A percentile compares a stretch with the other conserved stretches of the same genome.
Evolutionary conservation across 1,140 invertebrate genomes (phyloP).

Genomic region (Aphis gossypii): DNA sequence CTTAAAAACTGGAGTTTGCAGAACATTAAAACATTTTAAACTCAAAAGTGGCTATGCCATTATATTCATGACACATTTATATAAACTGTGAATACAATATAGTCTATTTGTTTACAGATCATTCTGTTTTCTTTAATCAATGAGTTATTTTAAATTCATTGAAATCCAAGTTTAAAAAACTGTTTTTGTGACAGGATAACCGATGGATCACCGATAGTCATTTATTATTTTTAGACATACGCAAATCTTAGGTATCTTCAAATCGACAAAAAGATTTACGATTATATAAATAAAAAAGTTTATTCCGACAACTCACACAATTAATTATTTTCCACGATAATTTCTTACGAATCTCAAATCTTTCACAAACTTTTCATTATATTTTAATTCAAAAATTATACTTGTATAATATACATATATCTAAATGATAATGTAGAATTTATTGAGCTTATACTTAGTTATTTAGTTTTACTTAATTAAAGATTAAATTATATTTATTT

Average conservation of each 20-base stretch:
- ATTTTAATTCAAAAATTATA: not conserved
- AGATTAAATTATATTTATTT: not conserved
- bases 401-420: not conserved
- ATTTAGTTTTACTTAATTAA: not conserved
- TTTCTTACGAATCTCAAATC: not conserved
- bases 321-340: slow-evolving; percentile 24
- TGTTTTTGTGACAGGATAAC: slow-evolving; percentile 46
- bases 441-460: not conserved
- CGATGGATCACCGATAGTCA: slow-evolving; percentile 15
- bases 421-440: not conserved
- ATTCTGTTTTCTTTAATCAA: not conserved
- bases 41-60: not conserved
- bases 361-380: not conserved
- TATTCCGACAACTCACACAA: slow-evolving; percentile 32
- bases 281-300: slow-evolving; percentile 22
- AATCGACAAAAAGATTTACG: slow-evolving; percentile 53
- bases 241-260: slow-evolving; percentile 20
- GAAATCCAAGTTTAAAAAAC: not conserved
- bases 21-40: not conserved
- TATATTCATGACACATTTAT: not conserved
- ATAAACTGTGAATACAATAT: not conserved
- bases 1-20: not conserved
- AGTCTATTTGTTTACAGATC: not conserved
- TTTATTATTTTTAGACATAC: slow-evolving; percentile 55
- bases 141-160: not conserved